Evolutionary conservation across 2,888 invertebrate species (phyloP), one percentile per base, ranked within the genome.

Genomic region (Endomychus coccineus): DNA sequence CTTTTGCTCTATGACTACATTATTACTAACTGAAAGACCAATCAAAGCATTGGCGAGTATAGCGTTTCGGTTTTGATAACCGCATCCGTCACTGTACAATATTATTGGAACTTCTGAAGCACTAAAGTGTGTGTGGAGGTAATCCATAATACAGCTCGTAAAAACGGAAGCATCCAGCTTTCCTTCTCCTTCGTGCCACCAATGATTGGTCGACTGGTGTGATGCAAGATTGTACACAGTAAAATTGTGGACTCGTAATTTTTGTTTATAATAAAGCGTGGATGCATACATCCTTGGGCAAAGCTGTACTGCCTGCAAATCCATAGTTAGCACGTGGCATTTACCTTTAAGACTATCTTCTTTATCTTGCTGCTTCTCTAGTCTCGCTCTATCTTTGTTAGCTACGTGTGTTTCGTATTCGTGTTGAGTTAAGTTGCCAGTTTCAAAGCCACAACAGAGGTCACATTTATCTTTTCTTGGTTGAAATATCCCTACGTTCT

Each of bases 201-300:
- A 39, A 28, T 45, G 45, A 31, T 39, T 43, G 3, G 24, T 28
- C 5, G 27, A 34, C 10, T 42, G 36, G 13, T 43, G 27, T 21
- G 34, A 25, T 21, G 13, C 28, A 24, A 47, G 29, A 23, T 44
- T 44, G 23, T 39, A 47, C 5, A 44, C 35, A 3, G 45, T 45
- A 35, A 39, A 47, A 36, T 47, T 46, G 27, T 46, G 43, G 2
- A 43, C 39, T 16, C 33, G 34, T 21, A 45, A 37, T 24, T 45
- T 47, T 7, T 41, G 45, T 40, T 46, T 44, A 23, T 42, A 45
- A 28, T 46, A 45, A 34, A 46, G 35, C 11, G 39, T 40, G 16
- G 31, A 21, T 16, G 39, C 39, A 24, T 34, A 14, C 10, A 45
- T 17, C 11, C 27, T 25, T 27, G 40, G 42, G 14, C 39, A 31